A percentile compares a stretch with the other conserved stretches of the same genome.
These are phyloP conservation scores for Nibea albiflora DNA, from an alignment of 2,113 vertebrate species.

Conservation along the genomic window DNA sequence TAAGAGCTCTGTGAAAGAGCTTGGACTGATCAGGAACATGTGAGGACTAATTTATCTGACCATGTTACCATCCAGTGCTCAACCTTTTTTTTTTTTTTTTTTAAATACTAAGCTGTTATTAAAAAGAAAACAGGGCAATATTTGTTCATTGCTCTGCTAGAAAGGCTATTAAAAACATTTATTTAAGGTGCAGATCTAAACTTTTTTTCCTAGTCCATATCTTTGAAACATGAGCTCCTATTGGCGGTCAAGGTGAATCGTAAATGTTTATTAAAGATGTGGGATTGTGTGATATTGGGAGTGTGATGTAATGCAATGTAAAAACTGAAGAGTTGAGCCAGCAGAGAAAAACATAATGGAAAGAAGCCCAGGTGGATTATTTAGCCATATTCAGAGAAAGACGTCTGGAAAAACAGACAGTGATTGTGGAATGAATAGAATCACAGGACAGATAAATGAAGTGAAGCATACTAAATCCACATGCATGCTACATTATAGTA, in stretches of 20 bases:
- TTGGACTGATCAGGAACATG: background rate
- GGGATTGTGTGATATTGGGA: slow-evolving; percentile 42
- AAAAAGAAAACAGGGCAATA: background rate
- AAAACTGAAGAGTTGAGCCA: slow-evolving; percentile 38
- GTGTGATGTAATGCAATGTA: slow-evolving; percentile 42
- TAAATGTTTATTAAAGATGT: slow-evolving; percentile 70
- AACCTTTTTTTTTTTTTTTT: background rate
- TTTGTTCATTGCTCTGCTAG: slow-evolving; percentile 25
- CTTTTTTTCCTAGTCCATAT: slow-evolving; percentile 41
- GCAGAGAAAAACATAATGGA: slow-evolving; percentile 36
- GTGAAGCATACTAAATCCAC: slow-evolving; percentile 25
- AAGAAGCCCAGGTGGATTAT: slow-evolving; percentile 41
- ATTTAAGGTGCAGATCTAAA: slow-evolving; percentile 7
- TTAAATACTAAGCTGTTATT: slow-evolving; percentile 6
- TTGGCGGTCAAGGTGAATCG: slow-evolving; percentile 9
- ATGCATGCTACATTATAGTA: background rate
- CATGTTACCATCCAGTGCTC: background rate
- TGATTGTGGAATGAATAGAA: slow-evolving; percentile 29
- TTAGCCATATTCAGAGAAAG: slow-evolving; percentile 43
- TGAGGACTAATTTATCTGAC: background rate
- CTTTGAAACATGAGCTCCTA: slow-evolving; percentile 47
- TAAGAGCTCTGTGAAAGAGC: background rate
- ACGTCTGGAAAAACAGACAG: slow-evolving; percentile 39
- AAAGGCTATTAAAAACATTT: slow-evolving; percentile 42
- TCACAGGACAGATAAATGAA: slow-evolving; percentile 28